A percentile compares a stretch with the other conserved stretches of the same genome.
Conservation (phyloP, 2,113 vertebrate genomes). For the Trichomycterus rosablanca region DNA sequence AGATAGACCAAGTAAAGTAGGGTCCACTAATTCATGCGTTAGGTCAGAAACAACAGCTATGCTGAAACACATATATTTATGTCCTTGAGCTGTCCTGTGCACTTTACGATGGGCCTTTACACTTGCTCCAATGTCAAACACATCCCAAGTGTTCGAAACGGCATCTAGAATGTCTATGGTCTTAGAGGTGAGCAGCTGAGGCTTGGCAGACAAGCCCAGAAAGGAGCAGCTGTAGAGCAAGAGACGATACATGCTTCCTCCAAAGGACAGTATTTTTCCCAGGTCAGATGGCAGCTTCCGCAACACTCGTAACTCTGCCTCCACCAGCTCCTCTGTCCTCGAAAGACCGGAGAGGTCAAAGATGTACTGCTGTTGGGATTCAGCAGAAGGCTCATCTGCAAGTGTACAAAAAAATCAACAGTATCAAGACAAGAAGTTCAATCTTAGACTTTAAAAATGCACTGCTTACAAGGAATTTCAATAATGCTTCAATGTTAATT, state of each 20-base stretch:
- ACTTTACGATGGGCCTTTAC: constrained; percentile 52
- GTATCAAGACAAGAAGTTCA: constrained; percentile 2
- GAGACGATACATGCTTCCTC: constrained; percentile 64
- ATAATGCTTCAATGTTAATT: constrained; percentile 31
- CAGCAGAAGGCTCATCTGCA: constrained; percentile 39
- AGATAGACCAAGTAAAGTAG: constrained; percentile 64
- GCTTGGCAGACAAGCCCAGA: constrained; percentile 30
- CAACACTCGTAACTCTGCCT: constrained; percentile 73
- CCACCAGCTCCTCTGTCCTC: constrained; percentile 68
- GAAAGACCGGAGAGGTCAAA: constrained; percentile 77
- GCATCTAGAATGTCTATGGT: constrained; percentile 58
- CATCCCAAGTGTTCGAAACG: constrained; percentile 68
- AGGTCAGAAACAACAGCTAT: constrained; percentile 61
- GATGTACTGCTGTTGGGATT: constrained; percentile 65
- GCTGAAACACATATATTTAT: constrained; percentile 64
- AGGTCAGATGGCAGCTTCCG: constrained; percentile 53
- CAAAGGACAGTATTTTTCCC: constrained; percentile 45
- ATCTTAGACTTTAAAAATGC: constrained; percentile 17
- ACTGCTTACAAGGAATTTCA: constrained; percentile 13
- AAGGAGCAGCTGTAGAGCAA: constrained; percentile 67
- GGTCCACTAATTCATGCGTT: constrained; percentile 50
- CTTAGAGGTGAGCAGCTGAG: constrained; percentile 64
- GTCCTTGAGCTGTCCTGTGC: constrained; percentile 15
- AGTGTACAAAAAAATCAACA: constrained; percentile 10
- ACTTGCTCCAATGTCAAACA: constrained; percentile 73